Base-by-base conservation (phyloP, 2,888 invertebrate species). In the Catocala fraxini region DNA sequence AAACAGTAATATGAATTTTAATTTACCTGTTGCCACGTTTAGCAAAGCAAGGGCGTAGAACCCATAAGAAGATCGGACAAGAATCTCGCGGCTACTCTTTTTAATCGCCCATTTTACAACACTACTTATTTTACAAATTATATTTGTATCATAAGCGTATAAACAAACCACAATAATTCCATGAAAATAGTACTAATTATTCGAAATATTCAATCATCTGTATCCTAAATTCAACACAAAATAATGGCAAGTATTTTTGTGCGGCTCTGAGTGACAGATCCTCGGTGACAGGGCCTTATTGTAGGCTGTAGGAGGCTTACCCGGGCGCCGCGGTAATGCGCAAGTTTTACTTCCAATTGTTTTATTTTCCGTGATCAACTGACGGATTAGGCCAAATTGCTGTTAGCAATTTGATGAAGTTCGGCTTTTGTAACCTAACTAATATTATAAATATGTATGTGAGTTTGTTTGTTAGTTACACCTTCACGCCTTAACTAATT, bases 361-460 rank as follows among this genome's bases (percentile, higher is more conserved):
- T 63, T 62, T 63, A 54, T 58, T 58, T 51, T 58, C 58, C n/a
- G 34, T 41, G 54, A 63, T 63, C 54, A 57, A 39, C 49, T 57
- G 51, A 52, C 45, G 49, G 62, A 53, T 62, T 62, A 57, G 2
- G 39, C n/a, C 15, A 35, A 11, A n/a, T 45, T 11, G 7, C 25
- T 51, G 46, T 61, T 56, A 46, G 51, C 56, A 51, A 45, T 56
- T 60, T 39, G 13, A 43, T 51, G 6, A 13, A 61, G 46, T 43
- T 15, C 33, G 25, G 7, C 35, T 25, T 46, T 51, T 7, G 35
- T 39, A 39, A 39, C 25, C 25, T 25, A 4, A 25, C 25, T 25
- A 25, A 25, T 25, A 25, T 25, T 25, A 25, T 25, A 25, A 25
- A 25, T 25, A 4, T 25, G 4, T 3, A 25, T 39, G 35, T 39